A percentile compares a stretch with the other conserved stretches of the same genome.
Evolutionary conservation across 2,797 vertebrate species (phyloP).

Genomic region (Sebastes cheni): DNA sequence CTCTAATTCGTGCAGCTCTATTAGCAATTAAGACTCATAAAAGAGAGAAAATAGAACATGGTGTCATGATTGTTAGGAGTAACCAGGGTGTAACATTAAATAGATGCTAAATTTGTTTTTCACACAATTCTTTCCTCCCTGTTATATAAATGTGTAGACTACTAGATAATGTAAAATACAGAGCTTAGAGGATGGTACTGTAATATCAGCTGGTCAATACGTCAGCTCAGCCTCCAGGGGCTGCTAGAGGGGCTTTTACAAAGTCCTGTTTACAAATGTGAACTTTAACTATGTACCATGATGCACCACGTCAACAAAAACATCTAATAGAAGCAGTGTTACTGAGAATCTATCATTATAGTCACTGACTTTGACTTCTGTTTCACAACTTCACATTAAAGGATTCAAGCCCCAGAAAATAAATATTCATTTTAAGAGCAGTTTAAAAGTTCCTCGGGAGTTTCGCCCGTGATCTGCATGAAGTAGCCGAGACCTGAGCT

Average conservation of each 20-base stretch:
- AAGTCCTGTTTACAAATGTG: background rate
- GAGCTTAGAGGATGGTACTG: background rate
- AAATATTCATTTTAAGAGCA: no score
- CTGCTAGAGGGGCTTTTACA: background rate
- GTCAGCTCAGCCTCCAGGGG: background rate
- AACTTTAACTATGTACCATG: background rate
- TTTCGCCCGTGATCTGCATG: no score
- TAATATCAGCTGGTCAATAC: background rate
- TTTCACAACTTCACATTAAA: background rate
- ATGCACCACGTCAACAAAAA: background rate
- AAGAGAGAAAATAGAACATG: constrained; percentile 33
- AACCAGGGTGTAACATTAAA: constrained; percentile 15
- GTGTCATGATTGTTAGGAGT: constrained; percentile 10
- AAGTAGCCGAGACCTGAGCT: no score
- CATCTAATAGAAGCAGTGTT: background rate
- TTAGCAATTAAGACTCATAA: constrained; percentile 28
- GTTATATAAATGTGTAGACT: background rate
- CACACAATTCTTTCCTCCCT: background rate
- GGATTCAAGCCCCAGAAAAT: background rate
- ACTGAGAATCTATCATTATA: background rate
- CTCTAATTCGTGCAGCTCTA: constrained; percentile 16
- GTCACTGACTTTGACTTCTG: background rate
- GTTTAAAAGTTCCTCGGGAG: no score
- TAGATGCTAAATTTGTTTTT: background rate
- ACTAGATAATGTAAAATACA: background rate